phyloP scores from a whole-genome alignment of 92 coral and sea anemone genomes.

The Virgularia gustaviana region DNA sequence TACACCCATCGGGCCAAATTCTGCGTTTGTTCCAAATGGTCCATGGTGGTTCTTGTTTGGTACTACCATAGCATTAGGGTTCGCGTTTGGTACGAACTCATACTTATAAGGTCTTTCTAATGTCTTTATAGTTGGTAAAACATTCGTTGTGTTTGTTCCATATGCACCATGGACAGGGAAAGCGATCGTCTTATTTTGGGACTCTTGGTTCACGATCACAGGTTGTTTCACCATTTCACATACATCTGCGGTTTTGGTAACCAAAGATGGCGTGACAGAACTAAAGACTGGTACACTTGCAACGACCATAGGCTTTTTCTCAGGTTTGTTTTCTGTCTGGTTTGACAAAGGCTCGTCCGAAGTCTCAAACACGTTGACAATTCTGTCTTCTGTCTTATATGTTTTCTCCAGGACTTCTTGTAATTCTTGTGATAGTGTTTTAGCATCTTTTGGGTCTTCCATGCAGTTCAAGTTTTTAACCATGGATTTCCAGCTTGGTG shows the following conservation, averaged over 20 bases:
- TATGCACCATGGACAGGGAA: neutral
- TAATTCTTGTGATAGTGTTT: neutral
- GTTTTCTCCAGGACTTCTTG: neutral
- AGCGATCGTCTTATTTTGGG: neutral
- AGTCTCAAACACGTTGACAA: neutral
- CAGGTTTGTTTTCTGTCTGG: neutral
- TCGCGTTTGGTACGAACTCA: slow-evolving; percentile 8
- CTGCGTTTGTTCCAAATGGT: slow-evolving; percentile 12
- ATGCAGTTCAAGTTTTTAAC: neutral
- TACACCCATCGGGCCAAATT: neutral
- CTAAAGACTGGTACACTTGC: neutral
- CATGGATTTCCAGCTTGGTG: neutral
- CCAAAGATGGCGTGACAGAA: neutral
- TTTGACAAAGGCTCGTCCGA: neutral
- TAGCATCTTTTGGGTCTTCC: neutral
- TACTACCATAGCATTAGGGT: neutral
- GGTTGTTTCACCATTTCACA: neutral
- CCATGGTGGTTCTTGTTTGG: slow-evolving; percentile 8
- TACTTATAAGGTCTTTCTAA: slow-evolving; percentile 2
- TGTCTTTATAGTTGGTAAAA: neutral
- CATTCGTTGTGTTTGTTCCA: neutral
- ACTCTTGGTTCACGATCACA: too few relatives aligned
- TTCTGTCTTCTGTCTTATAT: neutral
- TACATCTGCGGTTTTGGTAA: neutral
- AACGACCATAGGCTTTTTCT: neutral